A percentile compares a stretch with the other conserved stretches of the same genome.
Conservation (phyloP, 2,113 vertebrate genomes). For the Thunnus maccoyii region DNA sequence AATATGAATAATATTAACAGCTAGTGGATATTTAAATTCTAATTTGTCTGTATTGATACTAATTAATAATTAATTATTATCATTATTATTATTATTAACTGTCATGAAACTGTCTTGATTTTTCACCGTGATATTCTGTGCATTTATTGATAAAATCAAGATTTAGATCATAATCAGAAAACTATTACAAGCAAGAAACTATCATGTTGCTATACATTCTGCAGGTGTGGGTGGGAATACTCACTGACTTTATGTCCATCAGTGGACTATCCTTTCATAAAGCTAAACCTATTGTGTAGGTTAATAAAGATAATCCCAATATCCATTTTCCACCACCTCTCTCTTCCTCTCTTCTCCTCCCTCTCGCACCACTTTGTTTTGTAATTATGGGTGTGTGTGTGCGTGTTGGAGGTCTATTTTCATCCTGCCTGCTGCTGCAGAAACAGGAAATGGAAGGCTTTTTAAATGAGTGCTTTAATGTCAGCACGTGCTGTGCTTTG, state of each 20-base stretch:
- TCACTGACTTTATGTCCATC: background rate
- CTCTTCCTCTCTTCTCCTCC: background rate
- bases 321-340: constrained; percentile 8
- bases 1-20: background rate
- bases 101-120: background rate
- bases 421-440: constrained; percentile 65
- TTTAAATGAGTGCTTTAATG: constrained; percentile 68
- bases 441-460: constrained; percentile 61
- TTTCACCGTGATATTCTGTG: background rate
- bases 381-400: constrained; percentile 39
- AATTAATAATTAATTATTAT: no score
- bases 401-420: constrained; percentile 56
- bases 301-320: constrained; percentile 45
- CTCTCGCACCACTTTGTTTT: constrained; percentile 34
- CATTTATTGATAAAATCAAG: background rate
- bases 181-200: background rate
- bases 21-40: background rate
- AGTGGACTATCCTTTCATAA: background rate
- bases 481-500: constrained; percentile 62
- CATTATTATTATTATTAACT: no score
- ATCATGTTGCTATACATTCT: background rate
- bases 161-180: background rate
- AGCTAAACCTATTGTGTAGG: background rate
- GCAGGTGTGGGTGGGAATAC: background rate
- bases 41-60: background rate